These are phyloP conservation scores for Philonicus albiceps DNA, from an alignment of 2,888 invertebrate genomes.

Conservation along the genomic window DNA sequence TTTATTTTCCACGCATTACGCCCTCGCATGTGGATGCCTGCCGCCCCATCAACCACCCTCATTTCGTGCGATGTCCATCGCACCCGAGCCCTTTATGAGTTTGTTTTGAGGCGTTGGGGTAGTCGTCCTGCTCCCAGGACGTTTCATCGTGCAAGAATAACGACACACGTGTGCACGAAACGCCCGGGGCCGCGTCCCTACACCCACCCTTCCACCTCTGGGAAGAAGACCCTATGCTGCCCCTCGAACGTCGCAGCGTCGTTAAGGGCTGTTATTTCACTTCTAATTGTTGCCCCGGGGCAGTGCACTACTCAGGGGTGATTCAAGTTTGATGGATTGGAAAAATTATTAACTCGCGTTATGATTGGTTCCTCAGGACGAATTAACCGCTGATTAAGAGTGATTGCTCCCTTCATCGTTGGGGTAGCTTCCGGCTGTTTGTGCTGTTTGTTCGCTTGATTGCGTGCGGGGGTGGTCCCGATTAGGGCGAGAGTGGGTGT, in stretches of 20 bases:
- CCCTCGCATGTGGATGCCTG: neutral
- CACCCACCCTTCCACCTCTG: neutral
- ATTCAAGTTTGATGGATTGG: constrained; percentile 37
- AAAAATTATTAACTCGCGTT: constrained; percentile 33
- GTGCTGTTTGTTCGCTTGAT: constrained; percentile 4
- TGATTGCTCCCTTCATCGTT: constrained; percentile 28
- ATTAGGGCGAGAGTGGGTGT: too few relatives aligned
- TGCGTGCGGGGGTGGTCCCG: neutral
- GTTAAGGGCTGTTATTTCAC: constrained; percentile 33
- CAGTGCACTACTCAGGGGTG: neutral
- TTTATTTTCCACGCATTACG: neutral
- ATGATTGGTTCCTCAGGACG: constrained; percentile 33
- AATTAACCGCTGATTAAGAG: constrained; percentile 25
- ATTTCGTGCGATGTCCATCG: neutral
- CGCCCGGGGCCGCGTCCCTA: neutral
- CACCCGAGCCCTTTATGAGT: neutral
- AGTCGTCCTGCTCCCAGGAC: neutral
- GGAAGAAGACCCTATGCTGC: neutral
- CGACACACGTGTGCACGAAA: constrained; percentile 21
- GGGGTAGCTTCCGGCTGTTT: constrained; percentile 9
- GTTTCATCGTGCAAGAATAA: neutral
- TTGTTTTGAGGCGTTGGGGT: neutral
- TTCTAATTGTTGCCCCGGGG: constrained; percentile 27
- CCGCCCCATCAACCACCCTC: neutral
- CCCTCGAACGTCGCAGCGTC: neutral